A percentile compares a stretch with the other conserved stretches of the same genome.
phyloP scores from a whole-genome alignment of 2,113 vertebrate species.

The Hucho hucho region DNA sequence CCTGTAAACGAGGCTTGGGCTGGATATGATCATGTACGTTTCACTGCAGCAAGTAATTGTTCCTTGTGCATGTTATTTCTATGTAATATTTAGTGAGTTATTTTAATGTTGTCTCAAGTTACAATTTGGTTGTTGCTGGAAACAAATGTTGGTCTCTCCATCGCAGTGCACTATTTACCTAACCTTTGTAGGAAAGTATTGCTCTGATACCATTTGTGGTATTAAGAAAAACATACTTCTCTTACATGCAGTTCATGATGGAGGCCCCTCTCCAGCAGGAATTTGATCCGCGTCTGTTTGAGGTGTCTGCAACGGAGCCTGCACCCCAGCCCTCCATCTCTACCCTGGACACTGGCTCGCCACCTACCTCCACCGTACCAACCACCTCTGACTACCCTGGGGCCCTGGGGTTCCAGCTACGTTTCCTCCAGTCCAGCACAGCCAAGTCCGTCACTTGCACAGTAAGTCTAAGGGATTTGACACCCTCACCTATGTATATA shows the following conservation, averaged over 20 bases:
- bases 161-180: too few species aligned
- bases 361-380: constrained; percentile 63
- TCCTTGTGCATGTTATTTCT: not conserved
- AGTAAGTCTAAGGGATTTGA: constrained; percentile 51
- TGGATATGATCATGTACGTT: not conserved
- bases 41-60: not conserved
- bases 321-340: constrained; percentile 26
- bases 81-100: too few species aligned
- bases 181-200: too few species aligned
- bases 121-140: too few species aligned
- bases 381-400: constrained; percentile 68
- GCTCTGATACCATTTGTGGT: too few species aligned
- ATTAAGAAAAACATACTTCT: not conserved
- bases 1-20: not conserved
- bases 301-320: constrained; percentile 11
- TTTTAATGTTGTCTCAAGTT: too few species aligned
- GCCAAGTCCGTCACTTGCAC: constrained; percentile 80
- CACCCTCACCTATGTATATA: not conserved
- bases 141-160: too few species aligned
- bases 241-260: not conserved
- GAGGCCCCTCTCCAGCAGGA: not conserved
- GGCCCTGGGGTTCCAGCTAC: constrained; percentile 56
- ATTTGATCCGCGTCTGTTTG: constrained; percentile 15
- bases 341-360: constrained; percentile 6
- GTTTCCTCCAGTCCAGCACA: constrained; percentile 70